These are phyloP conservation scores for Trachelus stipa DNA, from an alignment of 2,888 invertebrate species.

Conservation along the genomic window DNA sequence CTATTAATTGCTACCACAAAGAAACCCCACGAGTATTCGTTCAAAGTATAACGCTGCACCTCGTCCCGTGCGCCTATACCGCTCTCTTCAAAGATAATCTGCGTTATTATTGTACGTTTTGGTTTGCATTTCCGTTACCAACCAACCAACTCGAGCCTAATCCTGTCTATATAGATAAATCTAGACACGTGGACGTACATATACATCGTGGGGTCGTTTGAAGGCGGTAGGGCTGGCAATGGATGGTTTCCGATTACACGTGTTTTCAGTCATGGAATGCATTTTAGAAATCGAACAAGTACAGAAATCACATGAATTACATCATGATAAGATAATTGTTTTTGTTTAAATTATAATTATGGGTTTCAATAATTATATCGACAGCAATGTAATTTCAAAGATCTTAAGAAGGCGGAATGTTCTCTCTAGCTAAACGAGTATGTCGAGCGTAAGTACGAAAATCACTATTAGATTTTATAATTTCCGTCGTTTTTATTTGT, in stretches of 20 bases:
- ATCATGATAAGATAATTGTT: background rate
- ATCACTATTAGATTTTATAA: background rate
- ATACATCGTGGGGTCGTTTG: background rate
- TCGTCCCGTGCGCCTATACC: conserved; percentile 7
- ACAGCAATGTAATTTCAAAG: background rate
- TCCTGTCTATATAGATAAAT: background rate
- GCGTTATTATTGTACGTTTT: conserved; percentile 33
- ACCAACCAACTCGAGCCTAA: background rate
- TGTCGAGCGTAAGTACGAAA: no score
- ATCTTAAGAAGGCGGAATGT: background rate
- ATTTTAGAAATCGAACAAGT: background rate
- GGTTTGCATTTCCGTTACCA: background rate
- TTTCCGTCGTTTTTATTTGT: no score
- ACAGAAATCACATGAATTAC: background rate
- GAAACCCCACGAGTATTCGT: conserved; percentile 47
- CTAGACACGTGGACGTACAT: background rate
- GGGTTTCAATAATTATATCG: no score
- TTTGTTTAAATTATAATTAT: no score
- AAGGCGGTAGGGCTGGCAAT: background rate
- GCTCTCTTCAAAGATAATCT: conserved; percentile 36
- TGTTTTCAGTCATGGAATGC: background rate
- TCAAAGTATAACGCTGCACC: conserved; percentile 37
- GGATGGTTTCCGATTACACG: background rate
- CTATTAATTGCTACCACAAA: conserved; percentile 65
- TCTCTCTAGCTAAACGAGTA: background rate